Evolutionary conservation across 2,113 vertebrate species (phyloP).

Genomic region (Amphiprion percula): DNA sequence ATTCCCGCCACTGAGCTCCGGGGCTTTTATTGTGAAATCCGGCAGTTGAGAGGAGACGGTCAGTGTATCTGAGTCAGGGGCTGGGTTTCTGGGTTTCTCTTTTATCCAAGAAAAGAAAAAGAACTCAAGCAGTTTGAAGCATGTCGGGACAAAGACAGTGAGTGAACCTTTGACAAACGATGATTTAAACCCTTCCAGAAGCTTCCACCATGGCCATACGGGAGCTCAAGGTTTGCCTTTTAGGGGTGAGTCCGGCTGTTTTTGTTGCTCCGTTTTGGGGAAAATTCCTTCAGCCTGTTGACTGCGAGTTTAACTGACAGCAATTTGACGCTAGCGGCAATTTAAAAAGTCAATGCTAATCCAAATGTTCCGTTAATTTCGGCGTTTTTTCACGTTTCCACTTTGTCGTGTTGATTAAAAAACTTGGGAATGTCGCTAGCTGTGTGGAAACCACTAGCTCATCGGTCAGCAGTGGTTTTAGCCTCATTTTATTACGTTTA

Average conservation of each 20-base stretch:
- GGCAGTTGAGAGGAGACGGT: conserved; percentile 34
- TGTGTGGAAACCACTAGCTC: background rate
- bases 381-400: background rate
- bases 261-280: conserved; percentile 50
- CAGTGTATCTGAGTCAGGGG: conserved; percentile 55
- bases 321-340: background rate
- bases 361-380: no score
- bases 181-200: conserved; percentile 49
- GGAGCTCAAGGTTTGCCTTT: conserved; percentile 97
- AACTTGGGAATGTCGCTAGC: conserved; percentile 1
- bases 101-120: conserved; percentile 53
- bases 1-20: no score
- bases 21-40: conserved; percentile 58
- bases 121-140: conserved; percentile 41
- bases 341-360: background rate
- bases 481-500: background rate
- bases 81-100: conserved; percentile 64
- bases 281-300: conserved; percentile 67
- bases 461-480: background rate
- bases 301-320: conserved; percentile 8
- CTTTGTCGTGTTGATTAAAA: background rate
- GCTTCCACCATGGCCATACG: conserved; percentile 87
- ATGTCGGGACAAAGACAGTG: conserved; percentile 67
- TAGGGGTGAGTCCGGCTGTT: conserved; percentile 91
- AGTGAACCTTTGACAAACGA: conserved; percentile 42